These are phyloP conservation scores for Alectoris magna DNA, from an alignment of 2,797 vertebrate genomes.

Conservation along the genomic window DNA sequence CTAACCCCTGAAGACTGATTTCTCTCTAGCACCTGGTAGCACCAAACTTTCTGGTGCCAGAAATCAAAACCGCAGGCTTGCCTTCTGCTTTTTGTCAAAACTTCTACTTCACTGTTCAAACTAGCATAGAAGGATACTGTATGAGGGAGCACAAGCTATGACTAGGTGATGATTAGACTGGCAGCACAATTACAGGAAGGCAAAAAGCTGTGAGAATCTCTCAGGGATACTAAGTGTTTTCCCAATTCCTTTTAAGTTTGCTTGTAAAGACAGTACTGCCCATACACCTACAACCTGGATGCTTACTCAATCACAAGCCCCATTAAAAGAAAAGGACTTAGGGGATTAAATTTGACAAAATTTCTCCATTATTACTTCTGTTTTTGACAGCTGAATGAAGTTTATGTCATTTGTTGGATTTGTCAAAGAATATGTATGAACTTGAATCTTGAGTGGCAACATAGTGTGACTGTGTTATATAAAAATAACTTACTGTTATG, in stretches of 20 bases:
- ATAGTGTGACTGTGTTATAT: neutral
- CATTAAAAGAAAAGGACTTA: neutral
- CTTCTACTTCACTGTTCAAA: neutral
- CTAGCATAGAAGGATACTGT: neutral
- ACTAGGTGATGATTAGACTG: neutral
- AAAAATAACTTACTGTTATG: neutral
- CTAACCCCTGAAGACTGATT: neutral
- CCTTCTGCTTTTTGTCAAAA: neutral
- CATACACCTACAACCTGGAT: neutral
- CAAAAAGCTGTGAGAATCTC: neutral
- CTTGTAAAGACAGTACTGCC: neutral
- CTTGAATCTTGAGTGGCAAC: slow-evolving; percentile 4
- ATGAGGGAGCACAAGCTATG: neutral
- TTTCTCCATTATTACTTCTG: neutral
- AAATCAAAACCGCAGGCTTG: neutral
- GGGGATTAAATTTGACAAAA: neutral
- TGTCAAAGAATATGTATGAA: neutral
- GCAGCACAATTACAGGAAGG: neutral
- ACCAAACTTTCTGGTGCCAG: neutral
- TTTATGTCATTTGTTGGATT: neutral
- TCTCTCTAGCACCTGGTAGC: neutral
- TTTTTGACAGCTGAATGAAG: slow-evolving; percentile 1
- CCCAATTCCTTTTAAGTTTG: neutral
- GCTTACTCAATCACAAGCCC: neutral
- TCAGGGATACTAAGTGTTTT: neutral